phyloP scores from a whole-genome alignment of 92 coral and sea anemone species.

The Virgularia gustaviana region DNA sequence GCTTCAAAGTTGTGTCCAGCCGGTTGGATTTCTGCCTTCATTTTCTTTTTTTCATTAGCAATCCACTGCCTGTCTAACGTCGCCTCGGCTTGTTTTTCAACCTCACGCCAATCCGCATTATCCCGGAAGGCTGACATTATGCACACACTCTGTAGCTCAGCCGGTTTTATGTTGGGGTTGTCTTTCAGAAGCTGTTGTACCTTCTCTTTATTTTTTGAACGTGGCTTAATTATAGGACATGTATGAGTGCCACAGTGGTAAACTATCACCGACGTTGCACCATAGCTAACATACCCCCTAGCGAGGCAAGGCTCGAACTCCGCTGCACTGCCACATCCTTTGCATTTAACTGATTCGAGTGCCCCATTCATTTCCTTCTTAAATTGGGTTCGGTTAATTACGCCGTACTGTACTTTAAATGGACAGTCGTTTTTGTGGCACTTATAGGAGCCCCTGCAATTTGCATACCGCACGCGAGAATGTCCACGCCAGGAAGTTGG shows the following conservation, averaged over 20 bases:
- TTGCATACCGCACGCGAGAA: constrained; percentile 11
- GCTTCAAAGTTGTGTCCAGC: constrained; percentile 60
- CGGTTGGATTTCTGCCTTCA: constrained; percentile 49
- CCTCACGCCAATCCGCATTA: constrained; percentile 36
- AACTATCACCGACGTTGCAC: constrained; percentile 8
- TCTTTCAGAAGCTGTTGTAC: constrained; percentile 37
- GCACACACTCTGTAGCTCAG: constrained; percentile 50
- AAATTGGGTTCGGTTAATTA: constrained; percentile 23
- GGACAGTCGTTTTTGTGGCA: constrained; percentile 28
- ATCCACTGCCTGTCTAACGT: constrained; percentile 48
- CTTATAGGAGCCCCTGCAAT: constrained; percentile 25
- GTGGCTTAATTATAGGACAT: constrained; percentile 36
- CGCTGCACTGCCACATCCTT: constrained; percentile 16
- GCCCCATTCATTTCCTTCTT: constrained; percentile 25
- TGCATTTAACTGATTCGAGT: constrained; percentile 37
- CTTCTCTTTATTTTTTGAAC: constrained; percentile 17
- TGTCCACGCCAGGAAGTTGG: constrained; percentile 9
- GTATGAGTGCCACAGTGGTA: constrained; percentile 53
- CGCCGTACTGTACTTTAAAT: constrained; percentile 30
- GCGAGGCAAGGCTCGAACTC: constrained; percentile 12
- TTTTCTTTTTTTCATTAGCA: constrained; percentile 44
- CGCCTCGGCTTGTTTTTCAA: constrained; percentile 45
- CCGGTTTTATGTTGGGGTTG: constrained; percentile 56
- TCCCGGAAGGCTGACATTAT: constrained; percentile 39
- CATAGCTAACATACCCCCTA: constrained; percentile 16